Conservation (phyloP, 2,888 invertebrate genomes). For the Lapara coniferarum region DNA sequence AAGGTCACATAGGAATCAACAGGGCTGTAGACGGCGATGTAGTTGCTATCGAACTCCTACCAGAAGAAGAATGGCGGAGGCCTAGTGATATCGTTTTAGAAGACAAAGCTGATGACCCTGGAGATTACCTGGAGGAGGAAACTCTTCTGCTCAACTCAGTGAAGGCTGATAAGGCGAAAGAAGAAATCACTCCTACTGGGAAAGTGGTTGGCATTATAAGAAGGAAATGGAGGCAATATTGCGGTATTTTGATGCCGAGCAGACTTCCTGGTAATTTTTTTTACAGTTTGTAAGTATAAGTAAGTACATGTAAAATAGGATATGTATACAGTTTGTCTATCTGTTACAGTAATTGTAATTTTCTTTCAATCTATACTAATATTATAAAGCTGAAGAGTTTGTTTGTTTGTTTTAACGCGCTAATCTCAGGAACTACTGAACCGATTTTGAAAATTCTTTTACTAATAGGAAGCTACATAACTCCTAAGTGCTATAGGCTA, state of each 20-base stretch:
- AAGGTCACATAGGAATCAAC: slow-evolving; percentile 94
- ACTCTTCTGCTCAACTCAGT: slow-evolving; percentile 63
- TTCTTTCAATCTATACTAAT: too few relatives aligned
- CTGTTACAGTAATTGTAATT: neutral
- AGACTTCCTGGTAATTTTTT: slow-evolving; percentile 83
- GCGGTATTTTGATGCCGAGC: slow-evolving; percentile 95
- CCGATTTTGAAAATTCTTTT: too few relatives aligned
- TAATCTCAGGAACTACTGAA: too few relatives aligned
- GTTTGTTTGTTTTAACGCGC: too few relatives aligned
- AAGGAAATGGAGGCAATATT: slow-evolving; percentile 98
- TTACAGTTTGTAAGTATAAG: neutral
- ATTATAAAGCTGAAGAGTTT: too few relatives aligned
- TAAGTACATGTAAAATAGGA: too few relatives aligned
- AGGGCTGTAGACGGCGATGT: slow-evolving; percentile 97
- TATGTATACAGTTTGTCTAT: too few relatives aligned
- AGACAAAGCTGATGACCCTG: slow-evolving; percentile 89
- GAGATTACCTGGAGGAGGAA: slow-evolving; percentile 86
- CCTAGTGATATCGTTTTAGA: slow-evolving; percentile 94
- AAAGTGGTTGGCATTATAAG: slow-evolving; percentile 95
- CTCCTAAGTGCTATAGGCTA: too few relatives aligned
- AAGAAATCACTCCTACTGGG: slow-evolving; percentile 77
- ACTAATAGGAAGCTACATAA: too few relatives aligned
- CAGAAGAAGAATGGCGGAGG: slow-evolving; percentile 94
- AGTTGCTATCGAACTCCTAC: slow-evolving; percentile 95
- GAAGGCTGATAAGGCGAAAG: slow-evolving; percentile 53